Conservation (phyloP, 2,888 invertebrate species). For the Mellilla xanthometata region DNA sequence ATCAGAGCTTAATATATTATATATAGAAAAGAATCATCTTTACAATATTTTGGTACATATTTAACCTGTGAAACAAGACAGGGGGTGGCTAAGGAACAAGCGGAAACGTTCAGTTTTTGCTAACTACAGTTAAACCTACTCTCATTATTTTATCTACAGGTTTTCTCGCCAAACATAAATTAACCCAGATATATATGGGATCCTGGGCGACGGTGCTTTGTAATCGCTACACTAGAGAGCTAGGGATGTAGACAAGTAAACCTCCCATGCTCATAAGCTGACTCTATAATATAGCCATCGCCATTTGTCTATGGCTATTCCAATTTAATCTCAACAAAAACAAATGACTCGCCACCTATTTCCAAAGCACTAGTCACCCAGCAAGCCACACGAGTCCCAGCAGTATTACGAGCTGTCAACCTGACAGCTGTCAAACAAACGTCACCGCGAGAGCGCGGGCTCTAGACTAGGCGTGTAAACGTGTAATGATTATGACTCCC, state of each 20-base stretch:
- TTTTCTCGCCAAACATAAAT: constrained; percentile 1
- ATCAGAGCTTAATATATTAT: constrained; percentile 7
- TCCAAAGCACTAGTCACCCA: no score
- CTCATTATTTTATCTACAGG: constrained; percentile 14
- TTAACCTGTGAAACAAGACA: constrained; percentile 6
- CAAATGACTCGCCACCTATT: no score
- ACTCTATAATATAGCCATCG: no score
- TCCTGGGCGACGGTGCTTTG: neutral
- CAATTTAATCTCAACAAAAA: no score
- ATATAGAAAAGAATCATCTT: constrained; percentile 14
- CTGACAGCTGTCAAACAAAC: constrained; percentile 29
- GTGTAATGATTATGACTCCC: constrained; percentile 69
- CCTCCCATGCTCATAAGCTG: no score
- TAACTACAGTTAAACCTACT: constrained; percentile 22
- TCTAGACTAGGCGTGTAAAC: constrained; percentile 42
- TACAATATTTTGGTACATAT: constrained; percentile 11
- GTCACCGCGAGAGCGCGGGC: constrained; percentile 22
- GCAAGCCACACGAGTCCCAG: no score
- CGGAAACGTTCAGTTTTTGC: constrained; percentile 20
- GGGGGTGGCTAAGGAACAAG: constrained; percentile 29
- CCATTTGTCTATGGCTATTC: no score
- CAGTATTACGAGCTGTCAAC: neutral
- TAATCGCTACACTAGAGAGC: no score
- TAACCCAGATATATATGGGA: constrained; percentile 2
- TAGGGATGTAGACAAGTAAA: no score